Conservation (phyloP, 2,797 vertebrate genomes). For the Enteromius afrohamiltoni region DNA sequence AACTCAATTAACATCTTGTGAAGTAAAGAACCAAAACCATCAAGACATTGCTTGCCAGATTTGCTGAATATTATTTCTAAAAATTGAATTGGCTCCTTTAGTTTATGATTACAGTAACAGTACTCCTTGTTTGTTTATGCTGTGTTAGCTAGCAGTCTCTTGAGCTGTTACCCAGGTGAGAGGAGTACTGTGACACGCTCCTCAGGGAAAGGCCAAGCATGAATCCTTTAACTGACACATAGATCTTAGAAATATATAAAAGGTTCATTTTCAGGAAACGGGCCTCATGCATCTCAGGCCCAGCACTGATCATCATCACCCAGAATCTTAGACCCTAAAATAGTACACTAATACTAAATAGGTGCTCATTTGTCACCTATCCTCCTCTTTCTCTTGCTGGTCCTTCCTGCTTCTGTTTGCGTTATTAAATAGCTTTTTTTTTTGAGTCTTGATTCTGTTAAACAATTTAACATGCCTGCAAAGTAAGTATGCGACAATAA, state of each 20-base stretch:
- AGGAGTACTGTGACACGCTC: neutral
- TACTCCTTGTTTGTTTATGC: slow-evolving; percentile 4
- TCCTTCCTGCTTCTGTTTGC: neutral
- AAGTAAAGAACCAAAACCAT: too few species aligned
- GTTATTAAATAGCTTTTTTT: neutral
- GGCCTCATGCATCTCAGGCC: neutral
- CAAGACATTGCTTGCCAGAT: neutral
- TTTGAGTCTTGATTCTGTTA: slow-evolving; percentile 4
- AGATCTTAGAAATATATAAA: too few species aligned
- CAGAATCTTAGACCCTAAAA: neutral
- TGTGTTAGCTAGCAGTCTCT: neutral
- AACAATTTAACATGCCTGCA: neutral
- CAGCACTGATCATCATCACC: neutral
- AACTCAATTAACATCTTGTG: neutral
- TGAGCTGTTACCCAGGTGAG: neutral
- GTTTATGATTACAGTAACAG: neutral
- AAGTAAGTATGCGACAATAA: neutral
- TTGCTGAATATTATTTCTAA: neutral
- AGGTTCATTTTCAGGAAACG: neutral
- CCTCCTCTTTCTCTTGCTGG: neutral
- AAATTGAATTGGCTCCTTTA: neutral
- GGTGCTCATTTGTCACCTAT: neutral
- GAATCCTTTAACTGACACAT: neutral
- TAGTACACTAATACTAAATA: neutral
- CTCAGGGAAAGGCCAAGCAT: neutral